phyloP scores from a whole-genome alignment of 1,140 invertebrate species.

The Meloidogyne hapla region DNA sequence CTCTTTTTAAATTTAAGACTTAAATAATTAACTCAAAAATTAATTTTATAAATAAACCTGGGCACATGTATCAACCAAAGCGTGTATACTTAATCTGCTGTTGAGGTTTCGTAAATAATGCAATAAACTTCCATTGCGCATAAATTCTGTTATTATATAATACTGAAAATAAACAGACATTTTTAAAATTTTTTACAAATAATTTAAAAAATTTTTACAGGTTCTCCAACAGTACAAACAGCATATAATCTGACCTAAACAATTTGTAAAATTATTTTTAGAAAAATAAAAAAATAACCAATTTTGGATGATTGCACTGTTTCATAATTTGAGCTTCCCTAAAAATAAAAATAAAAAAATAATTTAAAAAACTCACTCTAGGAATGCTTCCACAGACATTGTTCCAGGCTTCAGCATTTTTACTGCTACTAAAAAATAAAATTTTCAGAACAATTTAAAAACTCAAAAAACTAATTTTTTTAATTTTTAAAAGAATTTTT shows the following conservation, averaged over 20 bases:
- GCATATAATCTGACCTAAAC: conserved; percentile 77
- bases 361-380: conserved; percentile 68
- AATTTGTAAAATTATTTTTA: background rate
- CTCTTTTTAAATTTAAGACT: background rate
- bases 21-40: conserved; percentile 18
- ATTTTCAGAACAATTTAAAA: background rate
- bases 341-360: conserved; percentile 25
- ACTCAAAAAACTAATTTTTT: background rate
- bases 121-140: conserved; percentile 88
- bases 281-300: conserved; percentile 70
- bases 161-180: background rate
- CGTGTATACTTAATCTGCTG: conserved; percentile 75
- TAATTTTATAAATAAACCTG: conserved; percentile 71
- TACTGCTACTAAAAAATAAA: conserved; percentile 77
- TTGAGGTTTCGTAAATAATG: conserved; percentile 78
- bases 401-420: conserved; percentile 90
- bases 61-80: conserved; percentile 88
- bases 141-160: conserved; percentile 77
- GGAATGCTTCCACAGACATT: conserved; percentile 92
- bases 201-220: conserved; percentile 61
- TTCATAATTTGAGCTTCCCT: conserved; percentile 95
- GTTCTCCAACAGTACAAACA: conserved; percentile 88
- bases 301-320: conserved; percentile 88
- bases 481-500: background rate
- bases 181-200: background rate